Conservation (phyloP, 2,888 invertebrate species). For the Macrosoma leucophasiata region DNA sequence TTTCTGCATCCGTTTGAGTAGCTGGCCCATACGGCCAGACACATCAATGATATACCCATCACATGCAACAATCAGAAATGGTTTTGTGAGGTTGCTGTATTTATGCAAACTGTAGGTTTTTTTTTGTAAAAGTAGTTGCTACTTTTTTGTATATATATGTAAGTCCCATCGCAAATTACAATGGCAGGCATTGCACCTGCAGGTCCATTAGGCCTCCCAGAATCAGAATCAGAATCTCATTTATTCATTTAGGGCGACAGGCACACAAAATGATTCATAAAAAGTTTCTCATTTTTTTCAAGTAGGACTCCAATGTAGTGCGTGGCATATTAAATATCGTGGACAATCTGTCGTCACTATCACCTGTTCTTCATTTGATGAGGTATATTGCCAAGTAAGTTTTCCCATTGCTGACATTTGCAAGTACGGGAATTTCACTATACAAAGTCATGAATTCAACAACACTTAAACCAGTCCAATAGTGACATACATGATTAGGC, state of each 20-base stretch:
- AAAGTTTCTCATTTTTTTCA: conserved; percentile 6
- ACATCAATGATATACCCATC: conserved; percentile 24
- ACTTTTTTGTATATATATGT: conserved; percentile 14
- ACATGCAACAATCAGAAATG: conserved; percentile 20
- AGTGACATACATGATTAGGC: conserved; percentile 12
- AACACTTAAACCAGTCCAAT: conserved; percentile 10
- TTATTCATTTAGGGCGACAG: conserved; percentile 2
- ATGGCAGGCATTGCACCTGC: conserved; percentile 7
- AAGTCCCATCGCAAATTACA: conserved; percentile 13
- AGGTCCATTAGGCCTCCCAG: conserved; percentile 5
- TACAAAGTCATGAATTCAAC: conserved; percentile 2
- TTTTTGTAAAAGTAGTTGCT: conserved; percentile 16
- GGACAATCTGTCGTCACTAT: conserved; percentile 2
- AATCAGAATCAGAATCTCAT: background rate
- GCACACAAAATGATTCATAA: conserved; percentile 11
- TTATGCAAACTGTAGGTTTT: conserved; percentile 17
- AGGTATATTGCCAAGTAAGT: conserved; percentile 4
- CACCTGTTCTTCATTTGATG: conserved; percentile 7
- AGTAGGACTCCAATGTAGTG: conserved; percentile 7
- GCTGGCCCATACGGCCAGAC: conserved; percentile 21
- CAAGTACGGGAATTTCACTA: conserved; percentile 4
- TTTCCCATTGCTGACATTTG: conserved; percentile 1
- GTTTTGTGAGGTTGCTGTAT: conserved; percentile 17
- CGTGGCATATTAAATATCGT: background rate
- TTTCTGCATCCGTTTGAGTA: conserved; percentile 19